Percentiles rank a stretch among this genome's conserved stretches.
Evolutionary conservation across 2,888 invertebrate species (phyloP).

Genomic region (Caenorhabditis uteleia): DNA sequence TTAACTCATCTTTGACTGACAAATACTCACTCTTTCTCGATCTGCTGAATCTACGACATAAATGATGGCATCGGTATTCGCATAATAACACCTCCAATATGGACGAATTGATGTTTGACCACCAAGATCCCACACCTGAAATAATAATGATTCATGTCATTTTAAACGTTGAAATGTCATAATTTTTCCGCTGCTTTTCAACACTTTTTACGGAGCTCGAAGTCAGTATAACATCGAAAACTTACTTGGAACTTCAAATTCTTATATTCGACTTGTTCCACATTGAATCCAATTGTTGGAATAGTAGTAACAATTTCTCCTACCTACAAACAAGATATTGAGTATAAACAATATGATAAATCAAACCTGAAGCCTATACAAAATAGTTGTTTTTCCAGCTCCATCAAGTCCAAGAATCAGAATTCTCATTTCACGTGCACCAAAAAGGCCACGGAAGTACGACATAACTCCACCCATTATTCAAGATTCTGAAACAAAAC

Average conservation of each 20-base stretch:
- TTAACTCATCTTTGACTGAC: too few species aligned
- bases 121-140: constrained; percentile 91
- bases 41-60: constrained; percentile 96
- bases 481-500: background rate
- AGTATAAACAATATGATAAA: background rate
- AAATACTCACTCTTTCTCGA: constrained; percentile 83
- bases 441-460: constrained; percentile 87
- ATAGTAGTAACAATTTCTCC: constrained; percentile 68
- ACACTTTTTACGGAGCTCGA: too few species aligned
- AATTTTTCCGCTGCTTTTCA: too few species aligned
- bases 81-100: constrained; percentile 99
- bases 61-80: constrained; percentile 99
- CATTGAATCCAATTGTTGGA: constrained; percentile 98
- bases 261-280: constrained; percentile 97
- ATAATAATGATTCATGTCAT: background rate
- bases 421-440: constrained; percentile 74
- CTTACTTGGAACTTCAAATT: constrained; percentile 93
- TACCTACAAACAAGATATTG: constrained; percentile 39
- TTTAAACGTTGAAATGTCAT: background rate
- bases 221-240: too few species aligned
- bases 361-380: constrained; percentile 93
- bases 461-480: constrained; percentile 85
- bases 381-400: constrained; percentile 88
- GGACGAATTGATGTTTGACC: constrained; percentile 96
- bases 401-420: constrained; percentile 75